Evolutionary conservation across 2,888 invertebrate species (phyloP), one percentile per base, ranked within the genome.

Genomic region (Drosophila bunnanda): DNA sequence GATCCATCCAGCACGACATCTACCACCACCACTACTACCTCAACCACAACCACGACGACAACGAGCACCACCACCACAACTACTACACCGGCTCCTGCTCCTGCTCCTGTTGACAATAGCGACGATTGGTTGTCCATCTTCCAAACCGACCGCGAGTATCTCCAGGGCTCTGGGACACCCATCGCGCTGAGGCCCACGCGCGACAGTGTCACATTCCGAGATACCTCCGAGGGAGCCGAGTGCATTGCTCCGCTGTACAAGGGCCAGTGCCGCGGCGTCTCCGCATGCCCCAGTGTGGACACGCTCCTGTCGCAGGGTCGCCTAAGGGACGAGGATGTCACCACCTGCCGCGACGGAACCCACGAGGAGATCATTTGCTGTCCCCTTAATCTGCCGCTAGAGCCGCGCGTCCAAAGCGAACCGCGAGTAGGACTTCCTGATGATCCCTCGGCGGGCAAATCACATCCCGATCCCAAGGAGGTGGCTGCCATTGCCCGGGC

Each of bases 291-390:
- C 8, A 79, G 56, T 39, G 38, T 83, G 15, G 53, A 56, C 13
- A 15, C 56, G 15, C 34, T 88, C 10, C 38, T 86, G 20, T 4
- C n/a, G 6, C 84, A 83, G 59, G 44, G 57, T 0, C 79, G 80
- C 0, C 61, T 88, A 36, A 25, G 25, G 13, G 72, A 73, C 4
- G 61, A 76, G 7, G 89, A 85, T 22, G 52, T 85, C 2, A 46
- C 55, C 3, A 79, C 75, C 1, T 85, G 85, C 13, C 46, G 60
- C 0, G 44, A 22, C 1, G 89, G 89, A 34, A 66, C 68, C 22
- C 3, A 17, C 9, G 85, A 85, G 68, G 85, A 85, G 73, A 74
- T 85, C 50, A 89, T 85, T 22, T 85, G 85, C 38, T 85, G 85
- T n/a, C 85, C 85, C 5, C 22, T 12, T n/a, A 60, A 69, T 7